phyloP scores from a whole-genome alignment of 2,888 invertebrate species.

The Diploptera punctata region DNA sequence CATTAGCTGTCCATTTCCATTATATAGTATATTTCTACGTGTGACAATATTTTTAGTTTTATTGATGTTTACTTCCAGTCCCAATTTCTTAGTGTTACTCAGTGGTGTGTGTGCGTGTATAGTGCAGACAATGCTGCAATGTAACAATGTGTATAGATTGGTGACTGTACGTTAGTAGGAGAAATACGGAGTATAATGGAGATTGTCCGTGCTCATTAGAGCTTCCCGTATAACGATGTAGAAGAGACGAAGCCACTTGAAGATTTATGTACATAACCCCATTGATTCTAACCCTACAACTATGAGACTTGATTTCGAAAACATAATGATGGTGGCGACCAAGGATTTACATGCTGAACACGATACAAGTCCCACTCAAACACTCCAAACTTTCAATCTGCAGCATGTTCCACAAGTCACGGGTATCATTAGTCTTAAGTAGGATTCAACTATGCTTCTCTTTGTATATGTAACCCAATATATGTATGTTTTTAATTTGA shows the following conservation, averaged over 20 bases:
- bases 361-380: neutral
- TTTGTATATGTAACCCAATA: too few relatives aligned
- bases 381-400: neutral
- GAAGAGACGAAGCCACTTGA: constrained; percentile 4
- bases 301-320: neutral
- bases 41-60: too few relatives aligned
- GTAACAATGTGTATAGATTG: too few relatives aligned
- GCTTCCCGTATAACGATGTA: neutral
- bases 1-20: too few relatives aligned
- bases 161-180: neutral
- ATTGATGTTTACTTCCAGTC: too few relatives aligned
- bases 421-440: too few relatives aligned
- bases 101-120: too few relatives aligned
- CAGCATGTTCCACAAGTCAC: neutral
- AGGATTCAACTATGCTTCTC: too few relatives aligned
- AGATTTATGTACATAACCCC: neutral
- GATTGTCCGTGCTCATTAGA: neutral
- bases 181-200: neutral
- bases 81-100: too few relatives aligned
- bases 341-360: neutral
- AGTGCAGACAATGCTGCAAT: too few relatives aligned
- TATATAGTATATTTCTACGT: too few relatives aligned
- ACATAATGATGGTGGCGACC: neutral
- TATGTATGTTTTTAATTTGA: too few relatives aligned
- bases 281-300: neutral